Conservation (phyloP, 1,140 invertebrate species). For the Tetragonula clypearis region DNA sequence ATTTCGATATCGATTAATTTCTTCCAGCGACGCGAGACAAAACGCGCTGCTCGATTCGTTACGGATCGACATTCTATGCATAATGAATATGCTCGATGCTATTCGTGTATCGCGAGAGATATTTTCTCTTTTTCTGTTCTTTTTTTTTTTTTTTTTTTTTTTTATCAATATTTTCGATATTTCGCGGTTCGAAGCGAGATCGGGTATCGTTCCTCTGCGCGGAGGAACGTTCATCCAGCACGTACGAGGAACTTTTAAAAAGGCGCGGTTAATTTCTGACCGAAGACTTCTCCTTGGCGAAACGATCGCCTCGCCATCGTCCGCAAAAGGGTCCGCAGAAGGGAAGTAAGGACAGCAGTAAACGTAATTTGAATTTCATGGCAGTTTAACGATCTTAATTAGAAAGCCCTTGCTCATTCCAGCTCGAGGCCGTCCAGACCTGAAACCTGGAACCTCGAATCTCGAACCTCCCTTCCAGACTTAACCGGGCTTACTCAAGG, state of each 20-base stretch:
- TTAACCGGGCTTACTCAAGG: conserved; percentile 70
- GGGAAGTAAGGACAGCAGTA: conserved; percentile 68
- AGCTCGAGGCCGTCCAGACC: conserved; percentile 64
- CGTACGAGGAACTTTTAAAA: conserved; percentile 25
- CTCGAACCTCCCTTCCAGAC: conserved; percentile 69
- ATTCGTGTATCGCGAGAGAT: background rate
- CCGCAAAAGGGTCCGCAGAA: conserved; percentile 61
- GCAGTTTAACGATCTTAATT: conserved; percentile 76
- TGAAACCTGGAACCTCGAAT: conserved; percentile 68
- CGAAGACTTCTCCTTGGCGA: conserved; percentile 9
- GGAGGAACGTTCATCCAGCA: background rate
- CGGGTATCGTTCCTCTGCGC: background rate
- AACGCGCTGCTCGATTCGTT: background rate
- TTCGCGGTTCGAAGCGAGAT: no score
- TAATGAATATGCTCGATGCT: background rate
- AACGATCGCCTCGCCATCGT: conserved; percentile 47
- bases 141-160: no score
- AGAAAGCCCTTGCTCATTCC: conserved; percentile 71
- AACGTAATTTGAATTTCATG: conserved; percentile 76
- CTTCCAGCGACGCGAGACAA: background rate
- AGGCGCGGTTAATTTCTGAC: conserved; percentile 50
- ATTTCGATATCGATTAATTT: conserved; percentile 57
- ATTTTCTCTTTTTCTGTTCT: no score
- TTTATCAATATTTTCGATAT: background rate
- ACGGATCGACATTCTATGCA: background rate